These are phyloP conservation scores for Heliconius nattereri DNA, from an alignment of 1,140 invertebrate genomes.

Conservation along the genomic window DNA sequence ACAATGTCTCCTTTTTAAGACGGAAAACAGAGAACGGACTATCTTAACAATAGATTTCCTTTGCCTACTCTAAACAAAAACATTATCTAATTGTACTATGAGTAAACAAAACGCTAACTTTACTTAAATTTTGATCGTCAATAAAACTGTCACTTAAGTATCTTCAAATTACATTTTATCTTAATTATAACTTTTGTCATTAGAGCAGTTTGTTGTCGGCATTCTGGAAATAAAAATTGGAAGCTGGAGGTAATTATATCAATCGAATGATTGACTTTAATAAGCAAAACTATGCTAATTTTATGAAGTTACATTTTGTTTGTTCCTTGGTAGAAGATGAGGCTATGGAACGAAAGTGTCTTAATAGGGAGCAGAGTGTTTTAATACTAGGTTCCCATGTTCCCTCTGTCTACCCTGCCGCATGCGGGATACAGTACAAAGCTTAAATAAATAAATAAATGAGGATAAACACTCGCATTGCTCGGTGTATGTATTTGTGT, in stretches of 20 bases:
- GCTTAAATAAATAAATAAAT: too few relatives aligned
- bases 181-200: slow-evolving; percentile 7
- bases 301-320: too few relatives aligned
- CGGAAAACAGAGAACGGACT: too few relatives aligned
- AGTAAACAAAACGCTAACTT: neutral
- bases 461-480: neutral
- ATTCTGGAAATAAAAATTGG: neutral
- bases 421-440: too few relatives aligned
- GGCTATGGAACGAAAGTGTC: too few relatives aligned
- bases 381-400: too few relatives aligned
- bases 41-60: neutral
- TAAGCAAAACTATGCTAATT: too few relatives aligned
- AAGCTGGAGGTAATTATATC: neutral
- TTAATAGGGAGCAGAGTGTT: too few relatives aligned
- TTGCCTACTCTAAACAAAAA: neutral
- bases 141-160: slow-evolving; percentile 6
- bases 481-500: neutral
- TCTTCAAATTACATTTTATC: neutral
- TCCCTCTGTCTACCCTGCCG: too few relatives aligned
- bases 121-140: neutral
- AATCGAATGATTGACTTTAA: neutral
- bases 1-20: too few relatives aligned
- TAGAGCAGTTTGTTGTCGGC: neutral
- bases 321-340: too few relatives aligned
- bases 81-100: neutral